phyloP scores from a whole-genome alignment of 2,797 vertebrate species.

The Poeciliopsis gracilis region DNA sequence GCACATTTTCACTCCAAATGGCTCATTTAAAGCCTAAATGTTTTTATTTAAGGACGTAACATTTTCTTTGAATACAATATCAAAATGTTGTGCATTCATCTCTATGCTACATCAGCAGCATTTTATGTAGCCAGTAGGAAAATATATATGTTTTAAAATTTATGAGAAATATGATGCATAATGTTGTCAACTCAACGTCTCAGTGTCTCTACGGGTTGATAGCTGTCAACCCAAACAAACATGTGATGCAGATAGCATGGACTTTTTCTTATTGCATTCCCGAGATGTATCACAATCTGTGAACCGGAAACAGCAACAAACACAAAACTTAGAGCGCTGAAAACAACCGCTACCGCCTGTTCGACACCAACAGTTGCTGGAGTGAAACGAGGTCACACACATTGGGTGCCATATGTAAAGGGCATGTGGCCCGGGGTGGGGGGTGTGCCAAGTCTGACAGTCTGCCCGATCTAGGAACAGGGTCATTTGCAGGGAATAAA shows the following conservation, averaged over 20 bases:
- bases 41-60: no score
- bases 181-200: background rate
- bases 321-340: background rate
- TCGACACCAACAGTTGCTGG: background rate
- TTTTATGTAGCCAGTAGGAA: no score
- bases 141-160: no score
- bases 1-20: background rate
- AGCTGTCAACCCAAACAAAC: background rate
- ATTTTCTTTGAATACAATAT: no score
- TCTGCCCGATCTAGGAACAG: background rate
- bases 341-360: background rate
- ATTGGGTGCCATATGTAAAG: constrained; percentile 27
- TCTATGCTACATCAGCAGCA: no score
- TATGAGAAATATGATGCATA: no score
- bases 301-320: background rate
- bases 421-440: background rate
- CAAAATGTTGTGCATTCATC: no score
- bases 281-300: background rate
- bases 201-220: background rate
- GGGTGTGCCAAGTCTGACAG: background rate
- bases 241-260: background rate
- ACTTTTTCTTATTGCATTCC: background rate
- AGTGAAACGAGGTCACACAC: constrained; percentile 16
- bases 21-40: background rate
- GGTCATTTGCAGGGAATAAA: background rate